A percentile compares a stretch with the other conserved stretches of the same genome.
Evolutionary conservation across 1,140 invertebrate genomes (phyloP).

Genomic region (Drosophila lacteicornis): DNA sequence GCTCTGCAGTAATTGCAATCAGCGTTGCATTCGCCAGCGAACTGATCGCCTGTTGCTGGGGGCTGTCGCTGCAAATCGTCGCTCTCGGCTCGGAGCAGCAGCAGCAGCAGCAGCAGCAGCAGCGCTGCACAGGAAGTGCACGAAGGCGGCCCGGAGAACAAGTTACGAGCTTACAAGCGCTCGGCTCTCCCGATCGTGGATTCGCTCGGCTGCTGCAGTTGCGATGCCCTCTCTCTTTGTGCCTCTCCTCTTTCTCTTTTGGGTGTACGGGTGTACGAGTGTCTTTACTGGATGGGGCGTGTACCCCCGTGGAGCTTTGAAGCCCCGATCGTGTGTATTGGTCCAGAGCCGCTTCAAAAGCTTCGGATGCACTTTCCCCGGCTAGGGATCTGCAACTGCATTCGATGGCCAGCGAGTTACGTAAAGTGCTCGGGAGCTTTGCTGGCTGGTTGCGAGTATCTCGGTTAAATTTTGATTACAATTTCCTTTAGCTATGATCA

Average conservation of each 20-base stretch:
- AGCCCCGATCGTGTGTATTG: constrained; percentile 18
- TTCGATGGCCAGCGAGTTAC: constrained; percentile 21
- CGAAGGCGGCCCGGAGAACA: constrained; percentile 71
- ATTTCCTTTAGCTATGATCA: constrained; percentile 52
- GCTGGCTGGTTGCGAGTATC: background rate
- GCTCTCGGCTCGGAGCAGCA: constrained; percentile 35
- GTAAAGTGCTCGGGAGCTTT: constrained; percentile 26
- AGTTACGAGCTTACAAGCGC: constrained; percentile 59
- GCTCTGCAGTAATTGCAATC: constrained; percentile 75
- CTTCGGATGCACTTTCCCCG: constrained; percentile 64
- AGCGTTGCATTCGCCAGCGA: constrained; percentile 77
- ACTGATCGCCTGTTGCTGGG: constrained; percentile 74
- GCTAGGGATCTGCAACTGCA: constrained; percentile 20
- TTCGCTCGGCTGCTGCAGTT: constrained; percentile 50
- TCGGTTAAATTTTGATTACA: constrained; percentile 66
- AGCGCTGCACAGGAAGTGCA: constrained; percentile 75
- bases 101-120: constrained; percentile 18
- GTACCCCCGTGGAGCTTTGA: constrained; percentile 63
- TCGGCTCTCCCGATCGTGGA: constrained; percentile 30
- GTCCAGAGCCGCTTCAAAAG: constrained; percentile 52
- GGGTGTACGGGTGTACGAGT: background rate
- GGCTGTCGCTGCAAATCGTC: constrained; percentile 45
- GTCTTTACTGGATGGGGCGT: constrained; percentile 51
- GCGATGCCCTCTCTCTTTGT: constrained; percentile 43
- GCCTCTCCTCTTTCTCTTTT: constrained; percentile 6